Evolutionary conservation across 2,113 vertebrate species (phyloP), one percentile per base, ranked within the genome.

Genomic region (Bostrychus sinensis): DNA sequence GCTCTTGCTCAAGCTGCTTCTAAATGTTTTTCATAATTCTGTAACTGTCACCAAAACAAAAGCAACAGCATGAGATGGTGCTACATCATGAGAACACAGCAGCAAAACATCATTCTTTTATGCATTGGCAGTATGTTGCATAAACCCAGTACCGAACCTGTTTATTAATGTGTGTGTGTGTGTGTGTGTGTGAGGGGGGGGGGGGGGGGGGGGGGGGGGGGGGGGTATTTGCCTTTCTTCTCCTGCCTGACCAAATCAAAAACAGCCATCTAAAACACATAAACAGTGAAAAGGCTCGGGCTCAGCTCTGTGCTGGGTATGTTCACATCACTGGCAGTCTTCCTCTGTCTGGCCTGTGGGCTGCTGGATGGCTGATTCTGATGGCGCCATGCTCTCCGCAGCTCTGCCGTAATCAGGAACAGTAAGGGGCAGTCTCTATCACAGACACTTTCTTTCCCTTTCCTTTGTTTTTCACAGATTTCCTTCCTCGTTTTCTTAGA

Each of bases 401-500:
- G 82, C 88, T 83, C 72, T 82, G 83, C 86, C 72, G 68, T 91
- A 91, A 91, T 92, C 91, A 92, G 91, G 90, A 92, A 89, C 88
- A 84, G 84, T 61, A 65, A 81, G 87, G 88, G 84, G 86, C 86
- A 89, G 88, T 82, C 87, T 90, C 86, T 92, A 89, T 92, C 89
- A 86, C 86, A 77, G 68, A 89, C 89, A 83, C 87, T 92, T 92
- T 91, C 90, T 92, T 92, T 93, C 91, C 91, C 70, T 86, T 92
- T 91, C 91, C 92, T 93, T 91, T 93, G 91, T 93, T 93, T 91
- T 93, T 87, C 84, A 84, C 84, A 83, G 82, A 89, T 90, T 93
- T 93, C 93, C 93, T 93, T 93, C 93, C 93, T 92, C 83, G 81
- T 91, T 92, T 93, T 93, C 90, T 92, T 92, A 89, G 89, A 93